Percentiles rank a stretch among this genome's conserved stretches.
Evolutionary conservation across 1,140 invertebrate genomes (phyloP).

Genomic region (Trichogramma pretiosum): DNA sequence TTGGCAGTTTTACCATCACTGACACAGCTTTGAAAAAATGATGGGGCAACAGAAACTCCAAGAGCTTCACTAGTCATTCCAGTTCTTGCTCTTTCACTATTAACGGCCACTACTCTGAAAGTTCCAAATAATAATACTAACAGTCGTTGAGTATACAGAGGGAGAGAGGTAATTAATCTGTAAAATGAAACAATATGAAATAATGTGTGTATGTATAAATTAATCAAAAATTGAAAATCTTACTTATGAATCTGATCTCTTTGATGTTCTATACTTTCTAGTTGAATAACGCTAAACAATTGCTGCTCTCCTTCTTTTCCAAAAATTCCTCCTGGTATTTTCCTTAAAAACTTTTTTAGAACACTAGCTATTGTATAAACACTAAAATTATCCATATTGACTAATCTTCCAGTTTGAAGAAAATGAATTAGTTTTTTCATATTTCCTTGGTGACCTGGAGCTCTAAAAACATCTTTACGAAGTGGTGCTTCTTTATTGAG

Average conservation of each 20-base stretch:
- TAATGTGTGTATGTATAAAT: not conserved
- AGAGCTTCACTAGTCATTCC: conserved; percentile 95
- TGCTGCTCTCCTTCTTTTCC: conserved; percentile 80
- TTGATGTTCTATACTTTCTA: conserved; percentile 70
- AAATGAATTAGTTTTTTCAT: conserved; percentile 96
- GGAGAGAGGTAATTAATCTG: conserved; percentile 82
- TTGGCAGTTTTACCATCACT: conserved; percentile 86
- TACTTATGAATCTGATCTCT: conserved; percentile 86
- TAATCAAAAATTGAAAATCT: conserved; percentile 27
- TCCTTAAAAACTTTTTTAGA: conserved; percentile 94
- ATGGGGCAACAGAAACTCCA: conserved; percentile 92
- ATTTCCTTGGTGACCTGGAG: conserved; percentile 87
- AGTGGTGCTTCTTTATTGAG: conserved; percentile 89
- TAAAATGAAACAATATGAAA: not conserved
- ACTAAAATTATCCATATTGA: conserved; percentile 96
- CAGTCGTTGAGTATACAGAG: conserved; percentile 82
- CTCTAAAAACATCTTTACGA: conserved; percentile 87
- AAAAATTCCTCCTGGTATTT: conserved; percentile 94
- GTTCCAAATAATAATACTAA: conserved; percentile 93
- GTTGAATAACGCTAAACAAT: conserved; percentile 80
- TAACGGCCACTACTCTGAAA: conserved; percentile 90
- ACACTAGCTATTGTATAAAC: conserved; percentile 98
- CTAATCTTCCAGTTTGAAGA: conserved; percentile 83
- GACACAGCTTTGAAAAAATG: conserved; percentile 94
- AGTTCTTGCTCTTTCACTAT: conserved; percentile 78